Base-by-base conservation (phyloP, 2,888 invertebrate species). In the Pseudeuparius sepicola region DNA sequence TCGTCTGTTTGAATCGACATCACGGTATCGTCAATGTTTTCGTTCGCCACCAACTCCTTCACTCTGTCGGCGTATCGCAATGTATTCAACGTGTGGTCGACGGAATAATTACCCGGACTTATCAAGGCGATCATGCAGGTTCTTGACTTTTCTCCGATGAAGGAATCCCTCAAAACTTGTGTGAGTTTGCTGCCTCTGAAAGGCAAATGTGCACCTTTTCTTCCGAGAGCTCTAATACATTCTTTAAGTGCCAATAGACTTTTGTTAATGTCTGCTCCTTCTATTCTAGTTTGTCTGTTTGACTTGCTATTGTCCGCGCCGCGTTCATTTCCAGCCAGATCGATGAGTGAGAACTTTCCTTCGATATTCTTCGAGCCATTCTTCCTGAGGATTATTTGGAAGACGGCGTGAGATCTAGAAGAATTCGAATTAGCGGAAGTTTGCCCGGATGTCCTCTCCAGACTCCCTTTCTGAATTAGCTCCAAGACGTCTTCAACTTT, bases 41-140 rank as follows among this genome's bases (percentile, higher is more conserved):
- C 42, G 34, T 59, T 59, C 3, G 56, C 58, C 5, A 87, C 88
- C 37, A 96, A 67, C 68, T 96, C 96, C 63, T 96, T 96, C 14
- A 96, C 51, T 52, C 94, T 75, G 70, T 98, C 94, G 3, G 97
- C 98, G 64, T 98, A 98, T 44, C 97, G 75, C 36, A 98, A 70
- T 27, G 98, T 98, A 67, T 99, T 98, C 42, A 98, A 70, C 29
- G 96, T 90, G 66, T 98, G 96, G 59, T 98, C 98, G 60, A 94
- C 94, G 29, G 92, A 93, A 55, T 79, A 81, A 70, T 93, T 73
- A 35, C 94, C 93, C 11, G 98, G 97, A 42, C 94, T 94, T 53
- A 98, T 90, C 85, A 97, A 92, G 37, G 98, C 96, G 62, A 98
- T 96, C 98, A 98, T 98, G 65, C 97, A 98, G n/a, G 96, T 98